These are phyloP conservation scores for Octopus sinensis DNA, from an alignment of 1,140 invertebrate genomes.

Conservation along the genomic window DNA sequence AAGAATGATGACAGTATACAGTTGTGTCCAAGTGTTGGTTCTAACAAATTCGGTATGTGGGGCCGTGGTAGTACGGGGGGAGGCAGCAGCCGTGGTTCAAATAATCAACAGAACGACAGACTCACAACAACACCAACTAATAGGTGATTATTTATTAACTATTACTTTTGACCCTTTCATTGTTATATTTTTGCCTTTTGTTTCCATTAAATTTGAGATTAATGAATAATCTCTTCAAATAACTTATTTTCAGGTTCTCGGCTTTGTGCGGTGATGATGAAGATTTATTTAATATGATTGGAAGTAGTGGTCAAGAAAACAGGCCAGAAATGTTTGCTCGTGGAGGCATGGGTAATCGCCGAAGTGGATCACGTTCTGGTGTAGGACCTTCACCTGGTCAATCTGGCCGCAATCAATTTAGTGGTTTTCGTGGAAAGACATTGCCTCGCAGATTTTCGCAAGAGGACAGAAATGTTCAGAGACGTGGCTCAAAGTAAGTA, in stretches of 20 bases:
- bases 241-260: constrained; percentile 36
- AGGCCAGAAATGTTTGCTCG: constrained; percentile 12
- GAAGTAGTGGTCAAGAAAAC: constrained; percentile 17
- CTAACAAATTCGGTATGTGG: constrained; percentile 45
- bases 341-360: constrained; percentile 35
- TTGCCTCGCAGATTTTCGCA: constrained; percentile 4
- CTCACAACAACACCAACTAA: constrained; percentile 42
- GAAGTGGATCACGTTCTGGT: constrained; percentile 24
- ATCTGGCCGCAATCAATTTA: constrained; percentile 22
- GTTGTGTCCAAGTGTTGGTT: constrained; percentile 55
- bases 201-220: too few species aligned
- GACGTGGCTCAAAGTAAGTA: constrained; percentile 8
- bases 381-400: neutral
- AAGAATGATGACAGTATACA: constrained; percentile 55
- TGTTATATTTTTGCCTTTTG: too few species aligned
- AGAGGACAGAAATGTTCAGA: neutral
- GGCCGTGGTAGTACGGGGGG: constrained; percentile 55
- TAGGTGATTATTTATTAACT: constrained; percentile 35
- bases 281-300: constrained; percentile 14
- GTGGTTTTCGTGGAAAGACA: constrained; percentile 26
- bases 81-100: constrained; percentile 34
- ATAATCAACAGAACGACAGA: constrained; percentile 40
- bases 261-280: constrained; percentile 39
- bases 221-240: too few species aligned
- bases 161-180: too few species aligned